Base-by-base conservation (phyloP, 2,113 vertebrate species). In the Gobio gobio region DNA sequence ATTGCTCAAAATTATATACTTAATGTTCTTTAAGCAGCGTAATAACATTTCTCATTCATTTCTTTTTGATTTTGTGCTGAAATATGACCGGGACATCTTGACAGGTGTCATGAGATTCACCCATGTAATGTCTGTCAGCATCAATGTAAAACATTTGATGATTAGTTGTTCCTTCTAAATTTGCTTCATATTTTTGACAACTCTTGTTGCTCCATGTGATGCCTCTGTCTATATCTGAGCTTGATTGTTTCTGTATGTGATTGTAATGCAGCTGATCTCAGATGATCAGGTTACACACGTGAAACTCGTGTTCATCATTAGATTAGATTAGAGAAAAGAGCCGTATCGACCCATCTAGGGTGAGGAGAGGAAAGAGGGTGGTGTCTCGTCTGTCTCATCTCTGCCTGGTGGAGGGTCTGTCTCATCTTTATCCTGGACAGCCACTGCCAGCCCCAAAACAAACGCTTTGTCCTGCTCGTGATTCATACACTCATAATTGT, bases 311-410 rank as follows among this genome's bases (percentile, higher is more conserved):
- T 51, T 68, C 24, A 66, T 33, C 45, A 26, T 68, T 68, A 49
- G 83, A 51, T 84, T 49, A 76, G 16, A 84, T 73, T 5, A 26
- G 66, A 43, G 66, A 22, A 70, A 58, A 83, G 49, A 14, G 22
- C 3, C 2, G 22, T 43, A 83, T 73, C 29, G 70, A 83, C 24
- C 66, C 4, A 7, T 40, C 26, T 24, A 54, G 47, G 29, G 26
- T 20, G 75, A 72, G 8, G 47, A 68, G 80, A 18, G 18, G 29
- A 64, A n/a, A 10, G 49, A 59, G 36, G 76, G 36, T 85, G 72
- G 40, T 6, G 22, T 79, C 61, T 20, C 73, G 43, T 47, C 43
- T 29, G 12, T 66, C 49, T 47, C 20, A 54, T 61, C 33, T 61
- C 6, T 54, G 58, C 49, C 81, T 26, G 24, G 20, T 49, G 63